Evolutionary conservation across 2,888 invertebrate species (phyloP).

Genomic region (Trissolcus japonicus): DNA sequence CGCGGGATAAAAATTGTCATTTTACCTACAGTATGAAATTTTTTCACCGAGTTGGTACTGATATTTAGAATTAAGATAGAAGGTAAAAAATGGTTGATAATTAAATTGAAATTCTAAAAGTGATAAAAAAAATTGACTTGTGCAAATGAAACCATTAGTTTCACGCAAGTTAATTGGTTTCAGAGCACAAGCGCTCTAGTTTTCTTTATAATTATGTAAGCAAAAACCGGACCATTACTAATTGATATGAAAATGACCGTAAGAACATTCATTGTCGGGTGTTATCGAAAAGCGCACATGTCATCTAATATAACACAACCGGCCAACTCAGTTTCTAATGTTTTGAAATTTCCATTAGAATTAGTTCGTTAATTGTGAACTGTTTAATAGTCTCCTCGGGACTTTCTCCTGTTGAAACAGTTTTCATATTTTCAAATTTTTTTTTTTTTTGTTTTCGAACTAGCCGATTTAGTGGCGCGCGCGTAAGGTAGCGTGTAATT

Average conservation of each 20-base stretch:
- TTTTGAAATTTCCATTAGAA: slow-evolving; percentile 49
- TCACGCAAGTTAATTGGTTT: slow-evolving; percentile 46
- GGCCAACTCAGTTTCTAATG: slow-evolving; percentile 42
- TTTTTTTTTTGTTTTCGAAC: slow-evolving; percentile 19
- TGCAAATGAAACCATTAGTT: slow-evolving; percentile 30
- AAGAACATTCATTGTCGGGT: slow-evolving; percentile 9
- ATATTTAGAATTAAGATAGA: neutral
- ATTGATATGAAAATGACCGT: slow-evolving; percentile 45
- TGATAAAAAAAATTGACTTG: neutral
- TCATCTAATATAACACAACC: slow-evolving; percentile 37
- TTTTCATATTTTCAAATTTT: slow-evolving; percentile 19
- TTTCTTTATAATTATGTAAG: slow-evolving; percentile 40
- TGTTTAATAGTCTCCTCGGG: slow-evolving; percentile 18
- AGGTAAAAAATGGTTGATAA: slow-evolving; percentile 20
- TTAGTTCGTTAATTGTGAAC: slow-evolving; percentile 51
- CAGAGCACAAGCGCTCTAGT: slow-evolving; percentile 42
- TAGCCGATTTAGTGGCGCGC: slow-evolving; percentile 35
- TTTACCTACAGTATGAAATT: too few relatives aligned
- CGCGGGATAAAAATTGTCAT: too few relatives aligned
- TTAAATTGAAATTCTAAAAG: neutral
- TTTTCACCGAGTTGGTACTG: too few relatives aligned
- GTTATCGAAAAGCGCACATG: slow-evolving; percentile 39
- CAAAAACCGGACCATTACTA: slow-evolving; percentile 47
- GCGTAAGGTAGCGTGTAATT: slow-evolving; percentile 52
- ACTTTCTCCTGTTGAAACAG: slow-evolving; percentile 56